A percentile compares a stretch with the other conserved stretches of the same genome.
Conservation (phyloP, 2,888 invertebrate species). For the Heliconius cydno region DNA sequence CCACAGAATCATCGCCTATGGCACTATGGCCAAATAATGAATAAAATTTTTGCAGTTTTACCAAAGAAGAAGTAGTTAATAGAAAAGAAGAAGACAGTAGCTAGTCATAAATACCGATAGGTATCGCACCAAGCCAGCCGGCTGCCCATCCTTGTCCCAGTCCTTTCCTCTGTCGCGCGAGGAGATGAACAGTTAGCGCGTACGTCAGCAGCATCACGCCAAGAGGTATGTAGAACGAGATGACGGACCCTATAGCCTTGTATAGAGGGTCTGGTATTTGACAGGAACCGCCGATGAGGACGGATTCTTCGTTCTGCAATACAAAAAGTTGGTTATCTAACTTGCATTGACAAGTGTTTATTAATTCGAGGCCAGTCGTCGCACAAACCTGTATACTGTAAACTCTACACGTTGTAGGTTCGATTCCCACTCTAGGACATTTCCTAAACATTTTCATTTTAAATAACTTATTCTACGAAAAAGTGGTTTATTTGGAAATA, state of each 20-base stretch:
- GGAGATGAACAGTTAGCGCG: constrained; percentile 93
- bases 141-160: constrained; percentile 88
- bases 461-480: not conserved
- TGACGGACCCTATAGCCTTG: constrained; percentile 96
- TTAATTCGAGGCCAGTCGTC: not conserved
- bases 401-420: not conserved
- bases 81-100: not conserved
- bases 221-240: constrained; percentile 97
- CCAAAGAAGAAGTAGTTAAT: not conserved
- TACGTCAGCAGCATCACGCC: constrained; percentile 98
- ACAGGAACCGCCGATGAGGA: constrained; percentile 92
- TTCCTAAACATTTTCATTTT: no score
- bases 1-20: no score
- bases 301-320: constrained; percentile 90
- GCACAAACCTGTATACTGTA: not conserved
- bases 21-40: no score
- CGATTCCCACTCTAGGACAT: not conserved
- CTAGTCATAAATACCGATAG: constrained; percentile 74
- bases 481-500: not conserved
- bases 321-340: not conserved
- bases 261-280: constrained; percentile 94
- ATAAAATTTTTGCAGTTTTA: not conserved
- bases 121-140: constrained; percentile 88
- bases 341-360: not conserved
- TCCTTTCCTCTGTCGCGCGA: constrained; percentile 92